Evolutionary conservation across 2,888 invertebrate genomes (phyloP).

Genomic region (Ditula angustiorana): DNA sequence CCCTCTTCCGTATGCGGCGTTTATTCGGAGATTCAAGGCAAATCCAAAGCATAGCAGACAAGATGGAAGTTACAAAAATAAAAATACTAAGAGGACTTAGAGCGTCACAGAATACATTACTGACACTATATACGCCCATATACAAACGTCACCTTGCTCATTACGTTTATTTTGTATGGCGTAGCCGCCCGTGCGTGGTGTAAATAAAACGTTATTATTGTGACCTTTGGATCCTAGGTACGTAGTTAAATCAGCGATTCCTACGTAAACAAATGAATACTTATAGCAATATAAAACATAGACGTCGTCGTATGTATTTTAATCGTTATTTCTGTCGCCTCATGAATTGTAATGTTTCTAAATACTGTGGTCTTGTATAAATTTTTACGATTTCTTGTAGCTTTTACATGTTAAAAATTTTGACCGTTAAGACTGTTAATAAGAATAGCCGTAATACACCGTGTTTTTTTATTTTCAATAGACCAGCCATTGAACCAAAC

Average conservation of each 20-base stretch:
- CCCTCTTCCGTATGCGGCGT: too few relatives aligned
- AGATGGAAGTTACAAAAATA: too few relatives aligned
- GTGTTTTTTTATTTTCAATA: not conserved
- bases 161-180: too few relatives aligned
- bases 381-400: slow-evolving; percentile 23
- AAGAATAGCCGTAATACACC: not conserved
- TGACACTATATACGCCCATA: too few relatives aligned
- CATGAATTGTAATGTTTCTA: slow-evolving; percentile 21
- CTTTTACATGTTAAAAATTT: slow-evolving; percentile 17
- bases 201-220: not conserved
- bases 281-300: slow-evolving; percentile 27
- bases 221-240: not conserved
- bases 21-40: too few relatives aligned
- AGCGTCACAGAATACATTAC: too few relatives aligned
- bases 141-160: too few relatives aligned
- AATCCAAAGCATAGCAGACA: too few relatives aligned
- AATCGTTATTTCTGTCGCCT: slow-evolving; percentile 26
- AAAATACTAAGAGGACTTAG: too few relatives aligned
- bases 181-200: too few relatives aligned
- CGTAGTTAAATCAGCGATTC: not conserved
- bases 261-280: slow-evolving; percentile 5
- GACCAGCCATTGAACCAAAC: not conserved
- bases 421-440: not conserved
- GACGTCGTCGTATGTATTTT: slow-evolving; percentile 16
- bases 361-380: slow-evolving; percentile 20